phyloP scores from a whole-genome alignment of 2,888 invertebrate species.

The Nomada fabriciana region DNA sequence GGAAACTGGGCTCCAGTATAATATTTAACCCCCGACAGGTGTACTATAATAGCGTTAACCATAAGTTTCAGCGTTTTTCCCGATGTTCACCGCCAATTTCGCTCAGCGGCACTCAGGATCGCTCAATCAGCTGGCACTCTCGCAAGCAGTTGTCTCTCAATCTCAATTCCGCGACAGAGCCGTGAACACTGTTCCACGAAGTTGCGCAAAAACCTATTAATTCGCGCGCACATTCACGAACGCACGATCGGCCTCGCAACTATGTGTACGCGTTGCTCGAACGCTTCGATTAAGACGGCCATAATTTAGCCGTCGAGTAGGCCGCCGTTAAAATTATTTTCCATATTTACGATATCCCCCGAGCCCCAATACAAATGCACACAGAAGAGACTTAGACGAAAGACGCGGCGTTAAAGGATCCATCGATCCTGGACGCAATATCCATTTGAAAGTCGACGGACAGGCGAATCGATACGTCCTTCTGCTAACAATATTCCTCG shows the following conservation, averaged over 20 bases:
- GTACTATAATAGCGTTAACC: background rate
- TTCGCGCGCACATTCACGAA: slow-evolving; percentile 24
- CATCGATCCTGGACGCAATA: slow-evolving; percentile 43
- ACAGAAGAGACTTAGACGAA: background rate
- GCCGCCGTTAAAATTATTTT: slow-evolving; percentile 56
- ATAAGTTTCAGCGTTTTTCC: slow-evolving; percentile 7
- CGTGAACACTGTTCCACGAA: slow-evolving; percentile 8
- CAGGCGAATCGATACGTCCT: slow-evolving; percentile 40
- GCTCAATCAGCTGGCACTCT: slow-evolving; percentile 32
- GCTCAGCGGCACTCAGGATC: background rate
- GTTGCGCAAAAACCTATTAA: slow-evolving; percentile 57
- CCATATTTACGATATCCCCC: slow-evolving; percentile 51
- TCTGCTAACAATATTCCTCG: slow-evolving; percentile 40
- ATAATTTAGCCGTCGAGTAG: slow-evolving; percentile 45
- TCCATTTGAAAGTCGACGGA: slow-evolving; percentile 44
- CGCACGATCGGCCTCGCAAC: slow-evolving; percentile 19
- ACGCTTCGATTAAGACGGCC: slow-evolving; percentile 47
- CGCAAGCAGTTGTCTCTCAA: slow-evolving; percentile 34
- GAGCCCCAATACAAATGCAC: background rate
- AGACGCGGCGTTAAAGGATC: background rate
- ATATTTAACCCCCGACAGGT: slow-evolving; percentile 12
- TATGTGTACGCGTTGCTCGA: slow-evolving; percentile 23
- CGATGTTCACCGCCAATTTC: no score
- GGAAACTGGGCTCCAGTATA: background rate
- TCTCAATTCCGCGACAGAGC: slow-evolving; percentile 22